phyloP scores from a whole-genome alignment of 1,140 invertebrate species.

The Drosophila seguyi region DNA sequence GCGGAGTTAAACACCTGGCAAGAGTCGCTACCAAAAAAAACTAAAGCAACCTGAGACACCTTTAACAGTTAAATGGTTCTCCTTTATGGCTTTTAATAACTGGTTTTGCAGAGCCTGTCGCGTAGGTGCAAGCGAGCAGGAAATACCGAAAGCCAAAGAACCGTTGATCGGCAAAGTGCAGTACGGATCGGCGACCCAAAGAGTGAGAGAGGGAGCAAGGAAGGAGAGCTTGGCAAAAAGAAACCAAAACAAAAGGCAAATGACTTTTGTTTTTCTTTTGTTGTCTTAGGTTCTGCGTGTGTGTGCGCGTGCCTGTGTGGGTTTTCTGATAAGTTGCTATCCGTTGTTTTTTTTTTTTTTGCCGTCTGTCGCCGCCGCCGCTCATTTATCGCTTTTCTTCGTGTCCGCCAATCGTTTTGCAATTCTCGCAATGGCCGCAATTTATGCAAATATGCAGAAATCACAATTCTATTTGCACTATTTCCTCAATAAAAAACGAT shows the following conservation, averaged over 20 bases:
- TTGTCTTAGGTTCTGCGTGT: constrained; percentile 68
- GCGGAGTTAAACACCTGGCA: constrained; percentile 45
- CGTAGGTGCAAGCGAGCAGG: constrained; percentile 43
- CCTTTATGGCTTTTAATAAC: constrained; percentile 57
- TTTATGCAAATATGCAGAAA: constrained; percentile 72
- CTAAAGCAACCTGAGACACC: constrained; percentile 47
- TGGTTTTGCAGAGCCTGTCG: constrained; percentile 56
- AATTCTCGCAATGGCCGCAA: constrained; percentile 49
- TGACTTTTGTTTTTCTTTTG: constrained; percentile 65
- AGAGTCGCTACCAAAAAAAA: constrained; percentile 23
- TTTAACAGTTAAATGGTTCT: constrained; percentile 51
- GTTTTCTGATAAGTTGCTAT: constrained; percentile 61
- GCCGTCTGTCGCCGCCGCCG: constrained; percentile 19
- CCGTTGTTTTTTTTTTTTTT: constrained; percentile 37
- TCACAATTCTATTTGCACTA: constrained; percentile 54
- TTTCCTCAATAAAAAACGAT: constrained; percentile 55
- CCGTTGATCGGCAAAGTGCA: constrained; percentile 54
- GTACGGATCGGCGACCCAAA: background rate
- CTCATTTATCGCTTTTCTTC: constrained; percentile 39
- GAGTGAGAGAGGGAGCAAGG: constrained; percentile 12
- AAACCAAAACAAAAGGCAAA: constrained; percentile 61
- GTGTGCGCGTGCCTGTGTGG: constrained; percentile 33
- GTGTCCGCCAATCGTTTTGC: constrained; percentile 44
- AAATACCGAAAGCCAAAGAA: constrained; percentile 35
- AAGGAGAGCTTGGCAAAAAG: constrained; percentile 19